A percentile compares a stretch with the other conserved stretches of the same genome.
Evolutionary conservation across 2,113 vertebrate genomes (phyloP).

Genomic region (Pipa parva): DNA sequence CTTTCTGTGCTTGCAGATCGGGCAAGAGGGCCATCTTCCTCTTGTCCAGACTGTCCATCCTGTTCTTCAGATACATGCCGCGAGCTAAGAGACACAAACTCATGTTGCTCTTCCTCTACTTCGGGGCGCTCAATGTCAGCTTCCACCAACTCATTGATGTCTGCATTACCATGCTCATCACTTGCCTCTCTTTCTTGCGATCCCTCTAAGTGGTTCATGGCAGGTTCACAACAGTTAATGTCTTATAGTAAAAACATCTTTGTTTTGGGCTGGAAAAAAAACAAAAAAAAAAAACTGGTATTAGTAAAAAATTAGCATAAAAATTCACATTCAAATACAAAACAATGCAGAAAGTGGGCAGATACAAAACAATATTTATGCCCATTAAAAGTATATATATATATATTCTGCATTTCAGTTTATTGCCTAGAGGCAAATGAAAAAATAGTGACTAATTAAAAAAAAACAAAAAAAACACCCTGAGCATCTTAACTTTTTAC

Average conservation of each 20-base stretch:
- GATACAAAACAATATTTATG: no score
- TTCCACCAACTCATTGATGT: slow-evolving; percentile 75
- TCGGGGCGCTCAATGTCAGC: slow-evolving; percentile 70
- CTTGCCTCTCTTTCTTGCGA: slow-evolving; percentile 61
- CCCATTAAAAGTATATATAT: no score
- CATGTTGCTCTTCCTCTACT: slow-evolving; percentile 59
- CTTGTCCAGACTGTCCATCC: slow-evolving; percentile 56
- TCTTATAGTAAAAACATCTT: slow-evolving; percentile 68
- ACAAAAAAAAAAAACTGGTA: neutral
- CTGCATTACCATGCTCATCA: slow-evolving; percentile 62
- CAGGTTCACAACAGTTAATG: slow-evolving; percentile 48
- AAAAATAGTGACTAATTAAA: slow-evolving; percentile 5
- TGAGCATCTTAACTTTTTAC: neutral
- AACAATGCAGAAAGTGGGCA: neutral
- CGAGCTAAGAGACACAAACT: slow-evolving; percentile 48
- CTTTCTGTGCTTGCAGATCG: slow-evolving; percentile 93
- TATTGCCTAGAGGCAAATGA: slow-evolving; percentile 9
- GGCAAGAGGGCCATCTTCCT: slow-evolving; percentile 76
- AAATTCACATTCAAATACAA: neutral
- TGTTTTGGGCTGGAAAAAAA: slow-evolving; percentile 33
- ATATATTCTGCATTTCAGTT: neutral
- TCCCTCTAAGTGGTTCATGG: slow-evolving; percentile 81
- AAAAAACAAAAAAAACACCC: neutral
- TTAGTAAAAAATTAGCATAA: neutral
- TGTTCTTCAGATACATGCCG: slow-evolving; percentile 52